A percentile compares a stretch with the other conserved stretches of the same genome.
These are phyloP conservation scores for Sebastiscus tertius DNA, from an alignment of 2,797 vertebrate genomes.

Conservation along the genomic window DNA sequence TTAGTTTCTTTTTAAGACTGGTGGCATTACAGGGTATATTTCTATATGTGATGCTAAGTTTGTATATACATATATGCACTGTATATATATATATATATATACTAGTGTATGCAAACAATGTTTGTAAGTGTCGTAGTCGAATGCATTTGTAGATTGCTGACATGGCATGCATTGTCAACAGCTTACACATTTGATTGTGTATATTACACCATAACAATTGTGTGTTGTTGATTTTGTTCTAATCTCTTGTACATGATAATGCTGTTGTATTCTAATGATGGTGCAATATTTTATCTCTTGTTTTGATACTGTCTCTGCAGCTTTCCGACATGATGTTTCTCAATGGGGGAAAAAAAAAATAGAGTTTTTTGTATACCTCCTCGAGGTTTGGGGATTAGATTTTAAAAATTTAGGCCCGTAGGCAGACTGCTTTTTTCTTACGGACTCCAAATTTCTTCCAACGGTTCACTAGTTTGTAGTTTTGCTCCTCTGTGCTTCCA, in stretches of 20 bases:
- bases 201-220: conserved; percentile 79
- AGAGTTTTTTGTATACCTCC: conserved; percentile 57
- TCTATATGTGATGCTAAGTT: conserved; percentile 78
- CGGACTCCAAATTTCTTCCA: conserved; percentile 81
- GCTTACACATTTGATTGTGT: conserved; percentile 77
- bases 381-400: conserved; percentile 50
- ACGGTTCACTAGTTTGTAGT: conserved; percentile 65
- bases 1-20: conserved; percentile 72
- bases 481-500: conserved; percentile 85
- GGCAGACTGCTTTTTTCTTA: conserved; percentile 62
- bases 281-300: conserved; percentile 86
- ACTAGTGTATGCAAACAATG: conserved; percentile 80
- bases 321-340: conserved; percentile 73
- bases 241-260: conserved; percentile 78
- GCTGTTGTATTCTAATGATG: conserved; percentile 82
- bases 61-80: conserved; percentile 65
- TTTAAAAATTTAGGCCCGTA: conserved; percentile 46
- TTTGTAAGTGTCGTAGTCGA: conserved; percentile 75
- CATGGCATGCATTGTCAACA: conserved; percentile 77
- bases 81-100: conserved; percentile 77
- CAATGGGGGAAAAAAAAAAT: conserved; percentile 21
- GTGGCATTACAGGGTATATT: conserved; percentile 85
- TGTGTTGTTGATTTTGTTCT: conserved; percentile 71
- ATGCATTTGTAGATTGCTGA: conserved; percentile 77
- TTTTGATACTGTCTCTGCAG: conserved; percentile 81